Base-by-base conservation (phyloP, 1,140 invertebrate species). In the Yoshiicerus persimilis region DNA sequence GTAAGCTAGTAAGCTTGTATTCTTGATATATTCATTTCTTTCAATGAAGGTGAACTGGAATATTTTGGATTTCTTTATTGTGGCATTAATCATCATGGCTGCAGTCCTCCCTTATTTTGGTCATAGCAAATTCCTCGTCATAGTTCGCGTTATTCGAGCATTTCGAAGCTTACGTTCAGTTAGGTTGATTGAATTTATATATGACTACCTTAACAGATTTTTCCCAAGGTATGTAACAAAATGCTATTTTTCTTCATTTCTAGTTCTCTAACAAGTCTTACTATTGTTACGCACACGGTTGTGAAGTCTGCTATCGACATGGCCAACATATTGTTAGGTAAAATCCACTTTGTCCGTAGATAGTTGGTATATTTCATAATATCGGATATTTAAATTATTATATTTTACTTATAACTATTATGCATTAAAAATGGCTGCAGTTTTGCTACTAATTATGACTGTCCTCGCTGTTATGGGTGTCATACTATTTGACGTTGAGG, bases 91-190 rank as follows among this genome's bases (percentile, higher is more conserved):
- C 56, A 32, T 91, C 13, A 13, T 91, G 1, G 70, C 92, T n/a
- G 89, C 90, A 9, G 64, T 88, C 20, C 27, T 87, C 20, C 87
- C 87, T 9, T 11, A 20, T 10, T 77, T 80, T 10, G 85, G 80
- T 25, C 90, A 86, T 39, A 75, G 87, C n/a, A 39, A 85, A 23
- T 86, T 89, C 2, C 77, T 91, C 9, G 66, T 88, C 4, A 70
- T 91, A 36, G 89, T 92, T n/a, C 87, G 91, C 4, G 91, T 92
- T 1, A 47, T 92, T 4, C 56, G 91, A 66, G 91, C 91, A 16
- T 91, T 91, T 80, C 64, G 91, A 77, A 91, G 90, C 87, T 86
- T 92, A 2, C 89, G 91, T 13, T 88, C 75, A 38, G 89, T 90
- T n/a, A 91, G 88, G 88, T 83, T 77, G 70, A 2, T 32, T 66